Conservation (phyloP, 2,888 invertebrate species). For the Diaperis boleti region DNA sequence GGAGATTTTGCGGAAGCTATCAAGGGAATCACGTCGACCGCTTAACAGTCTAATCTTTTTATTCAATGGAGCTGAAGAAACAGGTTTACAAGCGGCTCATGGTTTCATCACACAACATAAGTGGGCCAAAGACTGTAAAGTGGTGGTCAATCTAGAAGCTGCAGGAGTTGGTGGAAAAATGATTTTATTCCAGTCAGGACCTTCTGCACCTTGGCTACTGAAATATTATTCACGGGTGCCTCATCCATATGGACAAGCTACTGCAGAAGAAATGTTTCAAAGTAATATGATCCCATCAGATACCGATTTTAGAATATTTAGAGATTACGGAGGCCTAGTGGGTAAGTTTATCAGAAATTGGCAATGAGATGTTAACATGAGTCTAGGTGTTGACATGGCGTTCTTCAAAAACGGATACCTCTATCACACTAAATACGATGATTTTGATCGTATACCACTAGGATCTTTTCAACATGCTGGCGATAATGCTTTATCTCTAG, state of each 20-base stretch:
- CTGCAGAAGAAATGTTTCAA: slow-evolving; percentile 76
- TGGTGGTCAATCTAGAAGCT: slow-evolving; percentile 91
- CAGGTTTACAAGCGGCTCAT: slow-evolving; percentile 73
- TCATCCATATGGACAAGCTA: slow-evolving; percentile 72
- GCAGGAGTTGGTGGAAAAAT: slow-evolving; percentile 94
- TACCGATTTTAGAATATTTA: slow-evolving; percentile 84
- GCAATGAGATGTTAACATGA: not conserved
- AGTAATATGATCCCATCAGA: slow-evolving; percentile 80
- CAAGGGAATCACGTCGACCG: slow-evolving; percentile 65
- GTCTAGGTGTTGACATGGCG: slow-evolving; percentile 73
- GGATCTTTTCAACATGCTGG: slow-evolving; percentile 76
- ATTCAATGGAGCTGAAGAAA: slow-evolving; percentile 83
- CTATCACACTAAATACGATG: slow-evolving; percentile 75
- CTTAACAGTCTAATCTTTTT: slow-evolving; percentile 75
- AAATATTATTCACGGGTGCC: slow-evolving; percentile 68
- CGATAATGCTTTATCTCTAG: slow-evolving; percentile 71
- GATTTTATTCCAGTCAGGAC: slow-evolving; percentile 89
- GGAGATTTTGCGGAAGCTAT: slow-evolving; percentile 73
- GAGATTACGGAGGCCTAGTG: slow-evolving; percentile 78
- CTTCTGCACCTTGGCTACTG: slow-evolving; percentile 77
- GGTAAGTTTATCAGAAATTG: slow-evolving; percentile 64
- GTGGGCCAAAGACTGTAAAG: slow-evolving; percentile 83
- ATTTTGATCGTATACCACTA: slow-evolving; percentile 67
- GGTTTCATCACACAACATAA: slow-evolving; percentile 78
- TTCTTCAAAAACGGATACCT: slow-evolving; percentile 75